Conservation (phyloP, 2,797 vertebrate species). For the Phyllotis vaccarum region DNA sequence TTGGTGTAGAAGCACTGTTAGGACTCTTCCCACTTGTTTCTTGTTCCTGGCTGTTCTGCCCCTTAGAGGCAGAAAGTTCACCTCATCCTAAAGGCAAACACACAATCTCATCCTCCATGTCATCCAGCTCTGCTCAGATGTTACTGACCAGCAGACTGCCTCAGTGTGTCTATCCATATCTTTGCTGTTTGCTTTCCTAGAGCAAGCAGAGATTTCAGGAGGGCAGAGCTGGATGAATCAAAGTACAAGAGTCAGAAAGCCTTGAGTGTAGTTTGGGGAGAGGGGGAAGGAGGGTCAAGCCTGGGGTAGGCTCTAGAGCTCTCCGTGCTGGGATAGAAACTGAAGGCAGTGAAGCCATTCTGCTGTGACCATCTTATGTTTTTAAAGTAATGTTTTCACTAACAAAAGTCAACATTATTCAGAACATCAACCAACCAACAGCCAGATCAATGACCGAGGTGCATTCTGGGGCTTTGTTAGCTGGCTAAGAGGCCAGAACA, state of each 20-base stretch:
- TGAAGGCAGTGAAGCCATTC: neutral
- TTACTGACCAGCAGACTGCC: neutral
- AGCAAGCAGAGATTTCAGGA: constrained; percentile 22
- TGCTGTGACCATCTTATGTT: neutral
- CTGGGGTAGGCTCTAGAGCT: neutral
- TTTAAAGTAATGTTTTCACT: neutral
- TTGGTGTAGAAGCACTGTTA: neutral
- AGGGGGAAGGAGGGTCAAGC: neutral
- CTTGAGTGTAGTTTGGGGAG: neutral
- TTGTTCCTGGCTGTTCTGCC: neutral
- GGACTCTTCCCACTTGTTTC: neutral
- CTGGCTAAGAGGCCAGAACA: constrained; percentile 34
- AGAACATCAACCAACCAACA: neutral
- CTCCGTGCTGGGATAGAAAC: neutral
- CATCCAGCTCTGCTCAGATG: neutral
- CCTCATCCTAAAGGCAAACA: neutral
- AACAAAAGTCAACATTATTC: constrained; percentile 35
- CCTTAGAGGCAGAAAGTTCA: neutral
- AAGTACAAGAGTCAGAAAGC: neutral
- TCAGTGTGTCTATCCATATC: neutral
- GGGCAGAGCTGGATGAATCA: neutral
- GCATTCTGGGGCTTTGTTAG: neutral
- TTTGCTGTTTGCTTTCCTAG: neutral
- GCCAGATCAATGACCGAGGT: neutral
- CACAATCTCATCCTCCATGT: neutral